Base-by-base conservation (phyloP, 1,140 invertebrate species). In the Gryllus bimaculatus region DNA sequence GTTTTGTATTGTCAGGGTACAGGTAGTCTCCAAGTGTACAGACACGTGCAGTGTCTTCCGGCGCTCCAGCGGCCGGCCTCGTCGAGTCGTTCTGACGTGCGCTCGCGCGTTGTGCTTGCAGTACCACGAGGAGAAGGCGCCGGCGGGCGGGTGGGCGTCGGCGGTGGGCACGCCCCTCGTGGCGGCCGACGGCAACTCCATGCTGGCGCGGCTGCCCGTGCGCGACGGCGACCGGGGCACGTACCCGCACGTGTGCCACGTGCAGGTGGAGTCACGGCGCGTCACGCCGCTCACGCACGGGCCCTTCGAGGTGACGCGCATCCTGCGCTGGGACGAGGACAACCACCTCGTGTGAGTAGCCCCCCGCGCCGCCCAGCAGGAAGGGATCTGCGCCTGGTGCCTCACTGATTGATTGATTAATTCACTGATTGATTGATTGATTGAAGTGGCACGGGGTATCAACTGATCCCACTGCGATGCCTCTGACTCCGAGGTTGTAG, bases 201-300 rank as follows among this genome's bases (percentile, higher is more conserved):
- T 96, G 82, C 91, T 97, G 74, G 91, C 93, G 8, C 91, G 95
- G 81, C 90, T 93, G 3, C 95, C 96, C 1, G 90, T 95, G 10
- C 88, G 91, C 78, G 94, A 96, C 83, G 94, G 93, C 0, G 88
- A 90, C 2, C 87, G 88, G 73, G 94, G 94, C 10, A 91, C 91
- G 82, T 96, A 92, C 85, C 90, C 92, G 79, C 95, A 97, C 84
- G 91, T 96, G 21, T 92, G 95, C 13, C 88, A 89, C 81, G 89
- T 91, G 12, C 20, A 73, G n/a, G 75, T 76, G 39, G 18, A 26
- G n/a, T 21, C 47, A 6, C 90, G 90, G 83, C 87, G 91, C 80
- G 89, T 92, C 73, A 87, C 94, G 80, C 94, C 94, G 8, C 87
- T 98, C 7, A 98, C 96, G 0, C 92, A 95, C 82, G 96, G 95